Evolutionary conservation across 2,113 vertebrate species (phyloP).

Genomic region (Ursus arctos): DNA sequence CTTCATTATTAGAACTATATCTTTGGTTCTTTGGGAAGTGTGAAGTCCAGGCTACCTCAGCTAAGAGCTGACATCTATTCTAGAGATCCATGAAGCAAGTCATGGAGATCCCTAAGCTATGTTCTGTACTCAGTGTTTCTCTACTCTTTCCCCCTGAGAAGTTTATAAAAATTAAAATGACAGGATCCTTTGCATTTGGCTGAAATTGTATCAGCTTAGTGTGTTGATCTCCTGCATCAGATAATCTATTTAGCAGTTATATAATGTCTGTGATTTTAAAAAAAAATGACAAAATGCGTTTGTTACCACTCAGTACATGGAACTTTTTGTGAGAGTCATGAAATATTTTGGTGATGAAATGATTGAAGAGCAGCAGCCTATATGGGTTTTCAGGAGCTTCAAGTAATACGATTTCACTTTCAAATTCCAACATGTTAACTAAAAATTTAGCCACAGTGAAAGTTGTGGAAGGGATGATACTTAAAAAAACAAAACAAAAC

Average conservation of each 20-base stretch:
- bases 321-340: background rate
- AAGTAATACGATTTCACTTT: background rate
- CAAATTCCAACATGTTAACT: background rate
- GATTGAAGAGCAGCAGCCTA: background rate
- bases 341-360: background rate
- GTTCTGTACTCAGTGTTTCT: background rate
- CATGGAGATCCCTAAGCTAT: background rate
- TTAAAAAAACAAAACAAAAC: background rate
- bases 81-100: background rate
- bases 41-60: background rate
- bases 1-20: background rate
- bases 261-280: background rate
- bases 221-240: background rate
- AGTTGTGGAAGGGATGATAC: background rate
- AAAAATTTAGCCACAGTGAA: conserved; percentile 3
- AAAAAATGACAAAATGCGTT: background rate
- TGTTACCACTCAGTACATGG: background rate
- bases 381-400: background rate
- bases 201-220: background rate
- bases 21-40: background rate
- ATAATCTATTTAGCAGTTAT: background rate
- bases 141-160: background rate
- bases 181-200: background rate
- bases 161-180: background rate
- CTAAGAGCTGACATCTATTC: background rate